Conservation (phyloP, 2,888 invertebrate species). For the Apamea anceps region DNA sequence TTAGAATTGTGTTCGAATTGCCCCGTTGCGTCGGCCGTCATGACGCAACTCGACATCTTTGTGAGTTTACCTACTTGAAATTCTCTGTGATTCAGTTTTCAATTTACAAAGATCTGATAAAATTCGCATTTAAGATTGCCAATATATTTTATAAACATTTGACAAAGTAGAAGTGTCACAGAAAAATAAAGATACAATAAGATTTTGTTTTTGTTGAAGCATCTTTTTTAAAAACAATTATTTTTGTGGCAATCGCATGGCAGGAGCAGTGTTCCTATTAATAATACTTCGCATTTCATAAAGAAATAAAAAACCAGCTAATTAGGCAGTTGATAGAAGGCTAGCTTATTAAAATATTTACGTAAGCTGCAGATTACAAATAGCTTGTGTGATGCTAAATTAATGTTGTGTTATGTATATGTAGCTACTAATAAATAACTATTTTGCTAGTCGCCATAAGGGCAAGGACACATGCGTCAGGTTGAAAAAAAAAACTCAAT, state of each 20-base stretch:
- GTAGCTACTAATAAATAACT: neutral
- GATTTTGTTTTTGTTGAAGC: neutral
- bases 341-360: neutral
- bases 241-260: neutral
- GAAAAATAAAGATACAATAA: slow-evolving; percentile 15
- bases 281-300: neutral
- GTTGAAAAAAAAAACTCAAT: slow-evolving; percentile 71
- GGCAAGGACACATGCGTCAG: slow-evolving; percentile 36
- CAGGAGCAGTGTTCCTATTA: neutral
- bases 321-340: neutral
- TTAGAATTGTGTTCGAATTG: neutral
- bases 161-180: neutral
- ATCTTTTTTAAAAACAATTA: neutral
- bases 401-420: neutral
- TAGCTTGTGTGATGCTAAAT: neutral
- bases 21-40: neutral
- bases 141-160: neutral
- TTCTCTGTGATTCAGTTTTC: neutral
- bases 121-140: neutral
- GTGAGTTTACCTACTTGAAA: neutral
- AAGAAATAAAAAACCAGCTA: neutral
- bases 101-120: neutral
- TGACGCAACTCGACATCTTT: neutral
- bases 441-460: neutral
- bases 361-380: neutral